Percentiles rank a stretch among this genome's conserved stretches.
Conservation (phyloP, 2,113 vertebrate species). For the human (Homo sapiens) region GRCh38 chr7:25025001-25025500, state of each 20-base stretch:
- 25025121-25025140: too few relatives aligned
- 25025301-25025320: background rate
- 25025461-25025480: background rate
- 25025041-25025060: too few relatives aligned
- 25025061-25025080: too few relatives aligned
- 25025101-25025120: too few relatives aligned
- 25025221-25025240: background rate
- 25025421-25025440: background rate
- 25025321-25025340: background rate
- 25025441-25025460: background rate
- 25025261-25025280: background rate
- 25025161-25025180: too few relatives aligned
- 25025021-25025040: too few relatives aligned
- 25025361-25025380: background rate
- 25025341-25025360: background rate
- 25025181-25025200: background rate
- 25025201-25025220: background rate
- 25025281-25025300: background rate
- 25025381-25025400: background rate
- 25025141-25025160: too few relatives aligned
- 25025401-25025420: background rate
- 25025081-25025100: too few relatives aligned
- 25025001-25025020: too few relatives aligned
- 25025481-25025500: background rate
- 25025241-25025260: background rate